These are phyloP conservation scores for Actias luna DNA, from an alignment of 2,888 invertebrate species.

Conservation along the genomic window DNA sequence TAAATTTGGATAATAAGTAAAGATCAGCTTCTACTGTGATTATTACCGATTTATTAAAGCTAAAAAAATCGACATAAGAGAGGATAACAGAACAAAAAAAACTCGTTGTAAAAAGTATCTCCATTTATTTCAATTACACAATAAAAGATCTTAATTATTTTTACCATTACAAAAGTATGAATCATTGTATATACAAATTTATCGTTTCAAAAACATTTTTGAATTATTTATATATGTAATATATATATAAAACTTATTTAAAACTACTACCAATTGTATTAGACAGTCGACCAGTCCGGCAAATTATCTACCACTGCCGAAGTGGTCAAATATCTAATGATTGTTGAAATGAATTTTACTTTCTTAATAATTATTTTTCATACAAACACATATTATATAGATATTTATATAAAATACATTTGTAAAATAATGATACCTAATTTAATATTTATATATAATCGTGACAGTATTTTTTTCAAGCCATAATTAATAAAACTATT, in stretches of 20 bases:
- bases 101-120: constrained; percentile 55
- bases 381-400: constrained; percentile 19
- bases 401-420: constrained; percentile 28
- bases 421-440: constrained; percentile 22
- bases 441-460: constrained; percentile 17
- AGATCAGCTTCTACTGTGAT: too few species aligned
- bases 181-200: constrained; percentile 45
- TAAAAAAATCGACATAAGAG: too few species aligned
- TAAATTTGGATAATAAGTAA: too few species aligned
- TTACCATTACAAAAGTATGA: constrained; percentile 57
- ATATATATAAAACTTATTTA: constrained; percentile 35
- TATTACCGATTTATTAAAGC: too few species aligned
- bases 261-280: constrained; percentile 50
- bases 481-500: constrained; percentile 17
- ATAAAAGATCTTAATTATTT: constrained; percentile 49
- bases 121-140: constrained; percentile 67
- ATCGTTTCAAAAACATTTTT: constrained; percentile 22
- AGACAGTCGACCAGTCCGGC: constrained; percentile 72
- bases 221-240: constrained; percentile 44
- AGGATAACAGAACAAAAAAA: constrained; percentile 26
- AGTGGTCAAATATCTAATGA: constrained; percentile 74
- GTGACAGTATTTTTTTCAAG: constrained; percentile 29
- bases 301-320: constrained; percentile 40
- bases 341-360: constrained; percentile 15
- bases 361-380: constrained; percentile 23